Percentiles rank a stretch among this genome's conserved stretches.
phyloP scores from a whole-genome alignment of 2,113 vertebrate species.

The Polyodon spathula region DNA sequence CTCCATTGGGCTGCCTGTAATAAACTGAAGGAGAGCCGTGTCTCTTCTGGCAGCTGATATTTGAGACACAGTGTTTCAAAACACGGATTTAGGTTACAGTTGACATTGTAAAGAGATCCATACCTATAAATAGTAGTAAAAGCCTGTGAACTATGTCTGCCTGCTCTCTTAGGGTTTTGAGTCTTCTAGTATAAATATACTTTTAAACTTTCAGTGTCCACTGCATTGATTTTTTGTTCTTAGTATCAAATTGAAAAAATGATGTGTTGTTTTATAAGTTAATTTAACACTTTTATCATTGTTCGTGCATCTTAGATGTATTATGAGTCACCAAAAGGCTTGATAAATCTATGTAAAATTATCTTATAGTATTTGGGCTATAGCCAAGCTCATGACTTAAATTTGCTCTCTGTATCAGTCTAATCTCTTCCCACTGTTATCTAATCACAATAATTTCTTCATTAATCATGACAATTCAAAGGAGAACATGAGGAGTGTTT shows the following conservation, averaged over 20 bases:
- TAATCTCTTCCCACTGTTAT: constrained; percentile 37
- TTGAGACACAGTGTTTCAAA: constrained; percentile 71
- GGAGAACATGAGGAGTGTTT: constrained; percentile 36
- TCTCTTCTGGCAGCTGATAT: constrained; percentile 62
- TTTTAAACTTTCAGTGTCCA: too few species aligned
- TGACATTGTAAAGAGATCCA: constrained; percentile 75
- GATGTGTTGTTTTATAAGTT: too few species aligned
- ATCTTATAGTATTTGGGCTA: constrained; percentile 26
- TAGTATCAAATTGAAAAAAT: too few species aligned
- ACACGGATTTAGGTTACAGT: constrained; percentile 82
- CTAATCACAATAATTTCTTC: constrained; percentile 26
- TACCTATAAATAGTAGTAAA: constrained; percentile 78
- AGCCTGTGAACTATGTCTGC: constrained; percentile 68
- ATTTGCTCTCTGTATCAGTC: constrained; percentile 35
- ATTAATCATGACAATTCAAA: constrained; percentile 42
- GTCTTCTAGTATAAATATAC: constrained; percentile 37
- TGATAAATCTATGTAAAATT: neutral
- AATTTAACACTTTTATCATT: neutral
- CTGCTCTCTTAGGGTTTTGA: constrained; percentile 42
- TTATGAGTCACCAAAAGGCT: neutral
- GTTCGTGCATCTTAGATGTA: neutral
- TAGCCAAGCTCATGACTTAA: constrained; percentile 33
- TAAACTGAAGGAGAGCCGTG: constrained; percentile 59
- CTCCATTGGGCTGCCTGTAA: constrained; percentile 77
- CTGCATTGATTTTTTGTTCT: too few species aligned